Evolutionary conservation across 2,113 vertebrate species (phyloP).

Genomic region (Daphoenositta chrysoptera): DNA sequence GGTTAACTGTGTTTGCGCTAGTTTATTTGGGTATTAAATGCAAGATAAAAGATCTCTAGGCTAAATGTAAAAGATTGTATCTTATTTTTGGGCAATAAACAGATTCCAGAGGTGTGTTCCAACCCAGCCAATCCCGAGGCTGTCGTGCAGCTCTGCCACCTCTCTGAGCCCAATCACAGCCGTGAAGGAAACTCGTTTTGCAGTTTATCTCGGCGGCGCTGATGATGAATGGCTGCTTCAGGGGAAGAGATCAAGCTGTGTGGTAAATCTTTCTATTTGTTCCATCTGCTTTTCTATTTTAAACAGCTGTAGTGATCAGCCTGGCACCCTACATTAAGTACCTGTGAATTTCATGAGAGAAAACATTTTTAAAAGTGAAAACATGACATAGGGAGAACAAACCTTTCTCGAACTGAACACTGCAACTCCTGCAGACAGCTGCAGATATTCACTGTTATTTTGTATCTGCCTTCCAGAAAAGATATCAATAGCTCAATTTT

Average conservation of each 20-base stretch:
- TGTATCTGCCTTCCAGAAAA: not conserved
- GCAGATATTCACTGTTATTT: not conserved
- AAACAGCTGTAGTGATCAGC: constrained; percentile 26
- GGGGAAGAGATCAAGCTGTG: constrained; percentile 33
- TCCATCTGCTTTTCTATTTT: constrained; percentile 59
- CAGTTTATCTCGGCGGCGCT: constrained; percentile 54
- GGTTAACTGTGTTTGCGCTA: not conserved
- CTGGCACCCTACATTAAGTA: not conserved
- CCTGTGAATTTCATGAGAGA: constrained; percentile 7
- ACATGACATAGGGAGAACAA: not conserved
- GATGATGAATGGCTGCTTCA: constrained; percentile 70
- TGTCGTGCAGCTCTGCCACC: constrained; percentile 8
- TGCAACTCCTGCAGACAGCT: not conserved
- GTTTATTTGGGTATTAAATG: constrained; percentile 25
- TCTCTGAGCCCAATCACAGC: constrained; percentile 36
- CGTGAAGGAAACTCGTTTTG: constrained; percentile 70
- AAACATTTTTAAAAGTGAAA: not conserved
- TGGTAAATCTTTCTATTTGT: constrained; percentile 33
- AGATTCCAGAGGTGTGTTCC: constrained; percentile 84
- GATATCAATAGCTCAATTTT: not conserved
- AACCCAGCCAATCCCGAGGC: constrained; percentile 70
- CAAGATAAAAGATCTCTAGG: constrained; percentile 23
- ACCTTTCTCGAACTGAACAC: not conserved
- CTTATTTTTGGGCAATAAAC: constrained; percentile 70
- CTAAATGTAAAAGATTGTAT: constrained; percentile 4